Conservation (phyloP, 2,113 vertebrate species). For the Corapipo altera region DNA sequence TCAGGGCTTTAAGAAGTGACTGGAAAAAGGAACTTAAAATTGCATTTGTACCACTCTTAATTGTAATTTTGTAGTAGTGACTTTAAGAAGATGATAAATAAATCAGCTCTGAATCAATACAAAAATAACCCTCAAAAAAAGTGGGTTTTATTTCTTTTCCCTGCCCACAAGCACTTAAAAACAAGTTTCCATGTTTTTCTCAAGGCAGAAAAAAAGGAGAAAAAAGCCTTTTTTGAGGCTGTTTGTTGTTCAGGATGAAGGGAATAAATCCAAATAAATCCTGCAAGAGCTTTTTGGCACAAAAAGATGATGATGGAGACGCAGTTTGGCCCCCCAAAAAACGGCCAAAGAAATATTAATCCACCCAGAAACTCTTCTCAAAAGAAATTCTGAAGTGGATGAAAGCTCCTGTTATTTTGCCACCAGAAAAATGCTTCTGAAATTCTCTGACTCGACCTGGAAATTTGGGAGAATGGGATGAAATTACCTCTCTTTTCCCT, state of each 20-base stretch:
- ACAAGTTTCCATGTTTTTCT: neutral
- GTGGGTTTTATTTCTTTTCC: neutral
- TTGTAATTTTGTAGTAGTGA: fast-evolving
- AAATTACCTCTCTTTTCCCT: neutral
- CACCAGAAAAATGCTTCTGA: neutral
- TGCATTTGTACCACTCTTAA: neutral
- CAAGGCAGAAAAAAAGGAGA: neutral
- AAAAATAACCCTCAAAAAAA: neutral
- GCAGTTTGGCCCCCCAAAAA: neutral
- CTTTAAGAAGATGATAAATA: neutral
- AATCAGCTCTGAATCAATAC: neutral
- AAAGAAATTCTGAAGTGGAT: neutral
- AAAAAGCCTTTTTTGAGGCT: neutral
- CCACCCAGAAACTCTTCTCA: neutral
- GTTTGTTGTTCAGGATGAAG: slow-evolving; percentile 1
- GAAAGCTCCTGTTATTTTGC: neutral
- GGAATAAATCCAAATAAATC: neutral
- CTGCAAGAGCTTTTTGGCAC: too few species aligned
- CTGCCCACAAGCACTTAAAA: neutral
- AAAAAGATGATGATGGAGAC: neutral
- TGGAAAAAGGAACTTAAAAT: neutral
- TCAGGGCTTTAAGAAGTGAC: neutral
- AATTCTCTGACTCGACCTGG: too few species aligned
- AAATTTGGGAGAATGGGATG: neutral
- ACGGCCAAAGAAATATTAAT: neutral